Evolutionary conservation across 2,888 invertebrate genomes (phyloP), one percentile per base, ranked within the genome.

Genomic region (Campoletis raptor): DNA sequence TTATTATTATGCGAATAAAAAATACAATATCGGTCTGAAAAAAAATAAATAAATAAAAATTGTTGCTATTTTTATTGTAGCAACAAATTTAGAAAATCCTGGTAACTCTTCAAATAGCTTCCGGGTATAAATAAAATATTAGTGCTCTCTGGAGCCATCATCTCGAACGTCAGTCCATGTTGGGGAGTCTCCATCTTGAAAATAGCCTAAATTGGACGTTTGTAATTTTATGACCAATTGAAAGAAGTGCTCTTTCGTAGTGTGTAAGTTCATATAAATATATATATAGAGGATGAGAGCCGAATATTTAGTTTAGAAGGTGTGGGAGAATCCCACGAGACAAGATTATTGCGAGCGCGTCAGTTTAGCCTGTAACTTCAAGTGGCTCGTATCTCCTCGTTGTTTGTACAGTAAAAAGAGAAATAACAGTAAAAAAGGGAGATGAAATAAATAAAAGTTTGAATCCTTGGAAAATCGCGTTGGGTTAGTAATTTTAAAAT

Each of bases 201-300:
- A 61, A 80, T 80, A 52, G 64, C 18, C 42, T 72, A 81, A 80
- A 81, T 72, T 81, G 80, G 64, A 42, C 80, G 64, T 37, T 64
- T 61, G 61, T 78, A 78, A 67, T 67, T 67, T 73, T 24, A 57
- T 61, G 36, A 36, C 36, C 80, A 72, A 81, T 81, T 81, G 80
- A 72, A 81, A 64, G 4, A 76, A 45, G 24, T 24, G 30, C 45
- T 30, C 67, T 57, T 9, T 66, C 30, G 18, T n/a, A n/a, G n/a
- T 66, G 42, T 30, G 42, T 15, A 36, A 10, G 45, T 36, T 9
- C 5, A 57, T 8, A 57, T 24, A 24, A 61, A 36, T 54, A 37
- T 42, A 69, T 24, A 57, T 5, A 57, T 8, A 57, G 24, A 24
- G 15, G 12, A 30, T 1, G 0, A 24, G 7, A 30, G 30, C 57